Conservation (phyloP, 1,140 invertebrate genomes). For the Drosophila miranda region DNA sequence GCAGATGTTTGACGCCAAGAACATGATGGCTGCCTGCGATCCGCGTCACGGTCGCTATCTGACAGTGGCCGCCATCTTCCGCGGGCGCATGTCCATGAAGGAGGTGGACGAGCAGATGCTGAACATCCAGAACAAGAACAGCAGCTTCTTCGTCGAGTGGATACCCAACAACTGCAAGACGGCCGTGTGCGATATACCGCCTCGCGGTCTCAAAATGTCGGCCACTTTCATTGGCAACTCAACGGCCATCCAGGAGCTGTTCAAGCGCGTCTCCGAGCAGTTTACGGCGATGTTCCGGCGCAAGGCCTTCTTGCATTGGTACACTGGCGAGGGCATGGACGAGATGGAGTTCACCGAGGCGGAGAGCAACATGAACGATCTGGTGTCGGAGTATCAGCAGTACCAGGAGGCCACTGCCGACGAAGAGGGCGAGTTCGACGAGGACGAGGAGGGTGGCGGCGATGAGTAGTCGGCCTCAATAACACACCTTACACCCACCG, state of each 20-base stretch:
- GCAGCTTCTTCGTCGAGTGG: slow-evolving; percentile 92
- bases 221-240: slow-evolving; percentile 89
- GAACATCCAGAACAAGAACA: slow-evolving; percentile 93
- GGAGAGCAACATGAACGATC: slow-evolving; percentile 90
- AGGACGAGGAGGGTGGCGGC: slow-evolving; percentile 85
- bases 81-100: slow-evolving; percentile 90
- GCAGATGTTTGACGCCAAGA: slow-evolving; percentile 89
- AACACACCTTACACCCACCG: background rate
- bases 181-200: slow-evolving; percentile 89
- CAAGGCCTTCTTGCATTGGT: slow-evolving; percentile 91
- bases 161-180: slow-evolving; percentile 91
- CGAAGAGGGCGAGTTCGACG: slow-evolving; percentile 87
- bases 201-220: slow-evolving; percentile 88
- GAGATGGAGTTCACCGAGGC: slow-evolving; percentile 93
- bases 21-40: slow-evolving; percentile 89
- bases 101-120: slow-evolving; percentile 88
- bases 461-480: slow-evolving; percentile 75
- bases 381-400: slow-evolving; percentile 94
- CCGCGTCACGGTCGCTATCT: slow-evolving; percentile 88
- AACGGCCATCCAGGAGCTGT: slow-evolving; percentile 88
- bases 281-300: slow-evolving; percentile 89
- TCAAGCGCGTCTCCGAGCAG: slow-evolving; percentile 87
- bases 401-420: slow-evolving; percentile 91
- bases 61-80: slow-evolving; percentile 89
- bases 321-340: slow-evolving; percentile 93